Percentiles rank a stretch among this genome's conserved stretches.
Evolutionary conservation across 2,888 invertebrate genomes (phyloP).

Genomic region (Phengaris alcon): DNA sequence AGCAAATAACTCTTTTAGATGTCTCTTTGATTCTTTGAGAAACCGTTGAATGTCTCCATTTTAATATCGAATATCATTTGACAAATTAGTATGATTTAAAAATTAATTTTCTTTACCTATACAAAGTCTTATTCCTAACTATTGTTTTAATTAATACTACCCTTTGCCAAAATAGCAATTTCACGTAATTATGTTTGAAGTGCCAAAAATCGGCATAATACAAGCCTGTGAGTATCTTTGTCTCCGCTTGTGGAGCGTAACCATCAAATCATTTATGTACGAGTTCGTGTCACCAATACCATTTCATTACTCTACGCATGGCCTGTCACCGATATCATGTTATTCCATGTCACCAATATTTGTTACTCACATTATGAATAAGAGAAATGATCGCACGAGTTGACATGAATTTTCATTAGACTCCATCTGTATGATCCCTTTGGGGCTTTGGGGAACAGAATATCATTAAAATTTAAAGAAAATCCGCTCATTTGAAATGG

Average conservation of each 20-base stretch:
- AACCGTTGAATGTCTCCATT: no score
- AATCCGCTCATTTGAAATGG: background rate
- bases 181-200: background rate
- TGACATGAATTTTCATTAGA: background rate
- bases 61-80: no score
- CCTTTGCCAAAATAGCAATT: background rate
- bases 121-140: no score
- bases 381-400: background rate
- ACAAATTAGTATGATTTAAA: no score
- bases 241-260: background rate
- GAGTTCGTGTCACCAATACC: background rate
- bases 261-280: background rate
- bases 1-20: no score
- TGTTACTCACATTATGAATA: background rate
- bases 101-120: no score
- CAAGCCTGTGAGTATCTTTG: background rate
- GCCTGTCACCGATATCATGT: background rate
- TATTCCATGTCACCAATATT: no score
- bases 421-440: background rate
- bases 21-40: no score
- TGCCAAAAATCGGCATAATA: background rate
- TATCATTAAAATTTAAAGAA: background rate
- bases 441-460: background rate
- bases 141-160: no score
- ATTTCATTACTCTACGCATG: constrained; percentile 1